Base-by-base conservation (phyloP, 2,113 vertebrate genomes). In the Phylloscopus trochiloides region DNA sequence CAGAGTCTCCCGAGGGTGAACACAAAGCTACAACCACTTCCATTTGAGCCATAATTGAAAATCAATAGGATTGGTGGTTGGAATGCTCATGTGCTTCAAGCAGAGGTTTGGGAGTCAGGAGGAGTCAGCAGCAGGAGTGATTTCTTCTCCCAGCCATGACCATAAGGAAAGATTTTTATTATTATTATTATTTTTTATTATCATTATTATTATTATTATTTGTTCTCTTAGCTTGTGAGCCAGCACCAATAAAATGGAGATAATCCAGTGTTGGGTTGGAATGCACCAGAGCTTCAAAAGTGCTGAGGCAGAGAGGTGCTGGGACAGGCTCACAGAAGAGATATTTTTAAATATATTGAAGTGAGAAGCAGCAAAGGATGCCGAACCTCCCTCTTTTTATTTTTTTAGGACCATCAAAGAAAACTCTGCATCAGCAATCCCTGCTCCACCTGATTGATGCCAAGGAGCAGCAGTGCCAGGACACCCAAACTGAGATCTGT, bases 1-100 rank as follows among this genome's bases (percentile, higher is more conserved):
- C 43, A 88, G 86, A 75, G 36, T 29, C 88, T 95, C 88, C 79
- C 0, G 34, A 66, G 96, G 81, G 82, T 42, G 92, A 85, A 90
- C 86, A 91, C 74, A 51, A 78, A 92, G 76, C 77, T 94, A 95
- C 88, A 94, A 83, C 88, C 68, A n/a, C 70, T 93, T 79, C 85
- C 91, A 93, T 95, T 92, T 95, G 72, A 92, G 92, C n/a, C 4
- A 13, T 93, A 96, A 96, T 92, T 94, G 96, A 96, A 97, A 97
- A 96, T 97, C 97, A 95, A 94, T 97, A 74, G 47, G 47, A 89
- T 92, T 61, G 50, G 90, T 83, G 62, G 68, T 58, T 78, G 45
- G 76, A 82, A 95, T 68, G 45, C 50, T 94, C 79, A 28, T 52
- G 76, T 74, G 65, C 65, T 93, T 74, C 55, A 71, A 91, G 85